These are phyloP conservation scores for Ceramica pisi DNA, from an alignment of 2,888 invertebrate genomes.

Conservation along the genomic window DNA sequence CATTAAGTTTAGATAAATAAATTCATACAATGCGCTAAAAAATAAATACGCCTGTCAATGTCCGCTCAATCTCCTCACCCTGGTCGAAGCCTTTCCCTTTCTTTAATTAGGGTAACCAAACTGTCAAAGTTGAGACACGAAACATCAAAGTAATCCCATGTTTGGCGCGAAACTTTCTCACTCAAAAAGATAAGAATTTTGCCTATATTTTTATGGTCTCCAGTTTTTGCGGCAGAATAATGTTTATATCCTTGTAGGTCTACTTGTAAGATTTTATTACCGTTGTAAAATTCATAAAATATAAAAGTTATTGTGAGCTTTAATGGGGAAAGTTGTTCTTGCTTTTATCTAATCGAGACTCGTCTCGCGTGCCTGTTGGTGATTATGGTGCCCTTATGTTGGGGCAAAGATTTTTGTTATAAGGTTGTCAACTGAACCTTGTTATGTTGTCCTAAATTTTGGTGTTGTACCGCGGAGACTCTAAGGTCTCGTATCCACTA, in stretches of 20 bases:
- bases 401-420: slow-evolving; percentile 1
- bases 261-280: slow-evolving; percentile 54
- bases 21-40: too few species aligned
- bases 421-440: neutral
- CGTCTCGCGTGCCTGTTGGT: slow-evolving; percentile 30
- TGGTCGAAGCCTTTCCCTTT: slow-evolving; percentile 14
- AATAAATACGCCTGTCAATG: too few species aligned
- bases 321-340: slow-evolving; percentile 47
- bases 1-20: too few species aligned
- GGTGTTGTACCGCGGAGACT: neutral
- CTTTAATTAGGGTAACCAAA: slow-evolving; percentile 65
- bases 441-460: neutral
- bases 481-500: too few species aligned
- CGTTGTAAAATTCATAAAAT: slow-evolving; percentile 60
- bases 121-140: slow-evolving; percentile 62
- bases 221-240: slow-evolving; percentile 46
- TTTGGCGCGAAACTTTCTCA: slow-evolving; percentile 50
- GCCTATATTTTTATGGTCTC: slow-evolving; percentile 51
- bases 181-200: slow-evolving; percentile 50
- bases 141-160: slow-evolving; percentile 56
- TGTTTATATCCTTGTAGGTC: slow-evolving; percentile 51
- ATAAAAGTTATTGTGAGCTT: slow-evolving; percentile 46
- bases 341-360: slow-evolving; percentile 49
- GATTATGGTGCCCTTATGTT: slow-evolving; percentile 30
- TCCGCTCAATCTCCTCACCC: neutral